Evolutionary conservation across 2,797 vertebrate species (phyloP).

Genomic region (Prunella strophiata): DNA sequence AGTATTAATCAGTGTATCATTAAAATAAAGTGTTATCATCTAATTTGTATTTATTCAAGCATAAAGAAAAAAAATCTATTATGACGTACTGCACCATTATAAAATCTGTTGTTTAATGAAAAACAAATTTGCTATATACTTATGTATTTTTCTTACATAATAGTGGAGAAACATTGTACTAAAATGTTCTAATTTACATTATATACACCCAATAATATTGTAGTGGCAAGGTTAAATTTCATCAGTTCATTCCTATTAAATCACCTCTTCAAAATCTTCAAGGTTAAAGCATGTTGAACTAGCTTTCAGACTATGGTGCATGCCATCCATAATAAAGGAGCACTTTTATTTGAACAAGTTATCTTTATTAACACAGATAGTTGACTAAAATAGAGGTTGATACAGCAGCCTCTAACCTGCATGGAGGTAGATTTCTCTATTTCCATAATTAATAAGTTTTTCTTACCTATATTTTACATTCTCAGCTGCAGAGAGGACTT

Average conservation of each 20-base stretch:
- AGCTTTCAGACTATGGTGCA: not conserved
- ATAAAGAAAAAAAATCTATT: conserved; percentile 35
- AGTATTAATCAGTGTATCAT: conserved; percentile 50
- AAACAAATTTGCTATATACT: not conserved
- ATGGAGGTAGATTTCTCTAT: not conserved
- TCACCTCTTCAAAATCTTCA: not conserved
- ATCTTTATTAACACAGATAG: not conserved
- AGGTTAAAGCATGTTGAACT: not conserved
- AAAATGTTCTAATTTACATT: not conserved
- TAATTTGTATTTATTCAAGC: conserved; percentile 61
- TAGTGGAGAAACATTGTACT: not conserved
- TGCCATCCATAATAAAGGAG: not conserved
- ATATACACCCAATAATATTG: not conserved
- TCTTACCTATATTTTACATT: not conserved
- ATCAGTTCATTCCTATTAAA: not conserved
- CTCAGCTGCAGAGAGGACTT: not conserved
- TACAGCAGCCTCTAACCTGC: not conserved
- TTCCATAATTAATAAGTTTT: not conserved
- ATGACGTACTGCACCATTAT: not conserved
- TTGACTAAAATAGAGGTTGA: not conserved
- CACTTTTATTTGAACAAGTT: not conserved
- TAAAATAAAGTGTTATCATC: conserved; percentile 55
- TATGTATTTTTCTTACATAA: not conserved
- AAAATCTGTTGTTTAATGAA: not conserved
- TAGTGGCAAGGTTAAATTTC: not conserved